These are phyloP conservation scores for Coregonus ussuriensis DNA, from an alignment of 2,797 vertebrate genomes.

Conservation along the genomic window DNA sequence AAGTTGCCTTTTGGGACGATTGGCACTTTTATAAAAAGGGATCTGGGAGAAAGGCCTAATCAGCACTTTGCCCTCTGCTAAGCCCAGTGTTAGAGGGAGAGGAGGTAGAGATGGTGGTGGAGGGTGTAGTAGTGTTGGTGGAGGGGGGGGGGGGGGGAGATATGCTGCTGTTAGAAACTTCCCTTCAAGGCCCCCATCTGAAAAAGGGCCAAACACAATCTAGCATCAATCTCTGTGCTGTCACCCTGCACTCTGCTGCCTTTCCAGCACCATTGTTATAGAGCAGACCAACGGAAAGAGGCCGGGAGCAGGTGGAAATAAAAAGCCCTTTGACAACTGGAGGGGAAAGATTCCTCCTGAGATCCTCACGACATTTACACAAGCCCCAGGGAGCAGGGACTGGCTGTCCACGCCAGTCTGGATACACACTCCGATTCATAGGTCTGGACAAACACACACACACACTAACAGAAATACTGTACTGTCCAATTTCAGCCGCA, in stretches of 20 bases:
- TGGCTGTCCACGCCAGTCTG: constrained; percentile 43
- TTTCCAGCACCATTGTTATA: constrained; percentile 79
- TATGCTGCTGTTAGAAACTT: constrained; percentile 54
- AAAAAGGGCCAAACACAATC: constrained; percentile 78
- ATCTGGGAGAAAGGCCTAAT: constrained; percentile 58
- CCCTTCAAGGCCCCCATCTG: constrained; percentile 67
- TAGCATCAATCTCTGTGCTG: constrained; percentile 73
- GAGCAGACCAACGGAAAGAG: constrained; percentile 80
- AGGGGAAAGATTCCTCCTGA: constrained; percentile 66
- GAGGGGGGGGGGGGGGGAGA: constrained; percentile 24
- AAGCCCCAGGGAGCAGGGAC: constrained; percentile 55
- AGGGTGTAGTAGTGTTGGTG: constrained; percentile 38
- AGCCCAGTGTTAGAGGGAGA: constrained; percentile 47
- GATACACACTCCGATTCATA: constrained; percentile 13
- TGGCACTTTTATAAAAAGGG: constrained; percentile 52
- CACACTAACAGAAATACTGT: not conserved
- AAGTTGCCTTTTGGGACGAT: constrained; percentile 54
- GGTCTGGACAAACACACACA: constrained; percentile 2
- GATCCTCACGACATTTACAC: constrained; percentile 70
- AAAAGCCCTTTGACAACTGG: constrained; percentile 72
- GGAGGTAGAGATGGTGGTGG: constrained; percentile 48
- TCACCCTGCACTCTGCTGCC: constrained; percentile 69
- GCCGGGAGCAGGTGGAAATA: constrained; percentile 81
- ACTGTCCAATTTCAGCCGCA: not conserved
- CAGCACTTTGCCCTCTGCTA: constrained; percentile 59